These are phyloP conservation scores for Oscheius onirici DNA, from an alignment of 2,888 invertebrate species.

Conservation along the genomic window DNA sequence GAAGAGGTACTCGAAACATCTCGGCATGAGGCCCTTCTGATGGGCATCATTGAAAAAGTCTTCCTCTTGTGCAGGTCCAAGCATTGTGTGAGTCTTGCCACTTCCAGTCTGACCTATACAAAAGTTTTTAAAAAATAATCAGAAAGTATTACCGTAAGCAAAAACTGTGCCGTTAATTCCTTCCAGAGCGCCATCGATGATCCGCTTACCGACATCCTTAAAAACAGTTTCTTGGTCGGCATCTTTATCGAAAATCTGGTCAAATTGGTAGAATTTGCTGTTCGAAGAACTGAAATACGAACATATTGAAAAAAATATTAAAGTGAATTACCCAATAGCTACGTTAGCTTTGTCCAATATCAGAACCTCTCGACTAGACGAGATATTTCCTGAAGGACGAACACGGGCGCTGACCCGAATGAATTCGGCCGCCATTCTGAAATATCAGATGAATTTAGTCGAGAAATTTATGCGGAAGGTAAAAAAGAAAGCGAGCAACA, in stretches of 20 bases:
- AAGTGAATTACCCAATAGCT: background rate
- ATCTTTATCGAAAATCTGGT: background rate
- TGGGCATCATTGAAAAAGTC: constrained; percentile 62
- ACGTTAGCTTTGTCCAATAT: background rate
- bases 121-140: background rate
- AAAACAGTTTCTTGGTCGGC: constrained; percentile 64
- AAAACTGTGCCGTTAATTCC: constrained; percentile 74
- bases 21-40: constrained; percentile 72
- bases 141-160: constrained; percentile 72
- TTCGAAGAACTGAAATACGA: background rate
- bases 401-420: background rate
- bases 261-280: background rate
- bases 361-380: background rate
- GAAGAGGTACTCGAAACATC: constrained; percentile 73
- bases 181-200: constrained; percentile 72
- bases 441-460: no score
- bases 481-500: no score
- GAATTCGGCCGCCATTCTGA: no score
- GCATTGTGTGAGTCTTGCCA: constrained; percentile 74
- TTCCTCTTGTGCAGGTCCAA: constrained; percentile 66
- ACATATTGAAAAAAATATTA: background rate
- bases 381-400: background rate
- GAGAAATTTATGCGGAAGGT: no score
- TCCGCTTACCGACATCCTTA: constrained; percentile 69
- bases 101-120: constrained; percentile 23